Conservation (phyloP, 2,113 vertebrate genomes). For the Gopherus evgoodei region DNA sequence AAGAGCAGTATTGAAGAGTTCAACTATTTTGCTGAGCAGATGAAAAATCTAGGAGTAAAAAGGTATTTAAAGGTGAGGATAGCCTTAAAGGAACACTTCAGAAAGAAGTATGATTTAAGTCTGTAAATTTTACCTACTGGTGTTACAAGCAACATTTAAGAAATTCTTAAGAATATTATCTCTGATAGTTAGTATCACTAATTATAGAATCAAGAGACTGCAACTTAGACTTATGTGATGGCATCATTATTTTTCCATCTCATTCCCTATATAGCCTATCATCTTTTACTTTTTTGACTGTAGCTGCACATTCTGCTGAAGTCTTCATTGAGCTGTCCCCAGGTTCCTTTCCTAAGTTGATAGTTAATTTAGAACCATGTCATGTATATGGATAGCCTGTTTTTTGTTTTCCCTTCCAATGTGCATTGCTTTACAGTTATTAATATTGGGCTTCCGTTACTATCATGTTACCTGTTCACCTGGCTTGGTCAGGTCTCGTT, state of each 20-base stretch:
- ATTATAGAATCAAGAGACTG: background rate
- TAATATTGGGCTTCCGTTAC: background rate
- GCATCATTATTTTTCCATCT: background rate
- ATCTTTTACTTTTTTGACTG: background rate
- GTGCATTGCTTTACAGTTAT: background rate
- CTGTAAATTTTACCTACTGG: background rate
- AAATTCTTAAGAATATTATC: background rate
- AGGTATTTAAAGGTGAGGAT: conserved; percentile 86
- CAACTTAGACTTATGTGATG: background rate
- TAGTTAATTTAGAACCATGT: background rate
- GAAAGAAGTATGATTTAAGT: no score
- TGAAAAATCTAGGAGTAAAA: conserved; percentile 88
- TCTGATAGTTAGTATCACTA: background rate
- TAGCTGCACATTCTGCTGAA: background rate
- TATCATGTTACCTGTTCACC: background rate
- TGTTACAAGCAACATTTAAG: background rate
- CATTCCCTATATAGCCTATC: background rate
- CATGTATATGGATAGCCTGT: background rate
- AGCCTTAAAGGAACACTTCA: background rate
- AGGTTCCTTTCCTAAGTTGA: background rate
- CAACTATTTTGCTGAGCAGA: conserved; percentile 85
- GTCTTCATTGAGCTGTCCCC: background rate
- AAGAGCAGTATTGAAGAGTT: conserved; percentile 82
- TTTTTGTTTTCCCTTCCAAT: background rate
- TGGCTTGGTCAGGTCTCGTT: background rate